These are phyloP conservation scores for Seladonia tumulorum DNA, from an alignment of 2,888 invertebrate genomes.

Conservation along the genomic window DNA sequence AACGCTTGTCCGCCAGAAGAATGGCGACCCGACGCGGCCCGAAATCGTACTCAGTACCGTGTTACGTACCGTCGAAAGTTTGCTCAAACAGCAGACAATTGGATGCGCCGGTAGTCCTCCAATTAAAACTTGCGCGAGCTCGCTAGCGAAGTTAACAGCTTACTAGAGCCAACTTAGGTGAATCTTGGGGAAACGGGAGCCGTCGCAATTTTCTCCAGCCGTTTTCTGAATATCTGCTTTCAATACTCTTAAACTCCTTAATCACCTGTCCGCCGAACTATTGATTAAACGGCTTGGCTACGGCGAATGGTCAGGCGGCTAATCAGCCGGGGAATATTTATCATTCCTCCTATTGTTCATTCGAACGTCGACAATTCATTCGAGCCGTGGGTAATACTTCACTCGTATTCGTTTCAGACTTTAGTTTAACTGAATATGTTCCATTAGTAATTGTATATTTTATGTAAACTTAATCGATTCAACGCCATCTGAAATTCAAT, in stretches of 20 bases:
- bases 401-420: no score
- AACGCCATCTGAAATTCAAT: no score
- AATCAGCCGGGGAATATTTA: not conserved
- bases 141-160: not conserved
- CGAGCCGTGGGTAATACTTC: no score
- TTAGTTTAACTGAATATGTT: no score
- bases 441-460: no score
- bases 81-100: not conserved
- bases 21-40: not conserved
- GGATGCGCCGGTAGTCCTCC: not conserved
- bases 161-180: conserved; percentile 6
- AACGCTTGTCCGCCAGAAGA: not conserved
- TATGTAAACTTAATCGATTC: no score
- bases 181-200: not conserved
- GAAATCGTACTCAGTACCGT: conserved; percentile 1
- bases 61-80: conserved; percentile 16
- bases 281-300: not conserved
- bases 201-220: not conserved
- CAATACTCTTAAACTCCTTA: not conserved
- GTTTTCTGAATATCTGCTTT: not conserved
- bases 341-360: not conserved
- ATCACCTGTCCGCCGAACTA: not conserved
- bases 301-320: not conserved
- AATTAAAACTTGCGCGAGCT: conserved; percentile 24
- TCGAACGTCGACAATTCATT: not conserved